Evolutionary conservation across 2,888 invertebrate genomes (phyloP).

Genomic region (Diplolepis rosae): DNA sequence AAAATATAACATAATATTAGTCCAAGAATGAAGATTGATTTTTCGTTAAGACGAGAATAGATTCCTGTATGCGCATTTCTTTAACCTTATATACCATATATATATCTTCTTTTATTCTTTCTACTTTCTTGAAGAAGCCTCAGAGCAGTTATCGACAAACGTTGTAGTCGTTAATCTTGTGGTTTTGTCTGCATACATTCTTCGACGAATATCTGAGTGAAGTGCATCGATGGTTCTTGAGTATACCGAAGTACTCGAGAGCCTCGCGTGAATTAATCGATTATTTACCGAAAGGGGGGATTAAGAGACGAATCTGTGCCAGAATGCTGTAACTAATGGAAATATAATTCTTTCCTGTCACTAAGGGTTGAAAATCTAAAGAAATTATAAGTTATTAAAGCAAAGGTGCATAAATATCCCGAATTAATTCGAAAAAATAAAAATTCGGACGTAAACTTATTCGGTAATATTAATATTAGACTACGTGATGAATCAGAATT

Average conservation of each 20-base stretch:
- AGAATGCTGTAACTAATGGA: neutral
- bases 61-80: neutral
- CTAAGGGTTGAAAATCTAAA: neutral
- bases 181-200: constrained; percentile 19
- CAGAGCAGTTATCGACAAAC: constrained; percentile 18
- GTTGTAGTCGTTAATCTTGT: constrained; percentile 25
- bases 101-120: neutral
- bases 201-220: constrained; percentile 8
- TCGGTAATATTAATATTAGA: no score
- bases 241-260: neutral
- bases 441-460: no score
- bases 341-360: neutral
- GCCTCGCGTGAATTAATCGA: constrained; percentile 22
- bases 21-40: constrained; percentile 7
- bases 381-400: neutral
- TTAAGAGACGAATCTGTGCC: neutral
- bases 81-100: neutral
- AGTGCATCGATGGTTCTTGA: constrained; percentile 26
- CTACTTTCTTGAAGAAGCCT: neutral
- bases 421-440: neutral
- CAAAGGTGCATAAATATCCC: neutral
- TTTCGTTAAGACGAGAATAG: neutral
- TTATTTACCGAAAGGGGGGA: neutral
- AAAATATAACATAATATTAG: neutral
- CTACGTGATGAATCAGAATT: no score